These are phyloP conservation scores for Epinotia ramella DNA, from an alignment of 2,888 invertebrate species.

Conservation along the genomic window DNA sequence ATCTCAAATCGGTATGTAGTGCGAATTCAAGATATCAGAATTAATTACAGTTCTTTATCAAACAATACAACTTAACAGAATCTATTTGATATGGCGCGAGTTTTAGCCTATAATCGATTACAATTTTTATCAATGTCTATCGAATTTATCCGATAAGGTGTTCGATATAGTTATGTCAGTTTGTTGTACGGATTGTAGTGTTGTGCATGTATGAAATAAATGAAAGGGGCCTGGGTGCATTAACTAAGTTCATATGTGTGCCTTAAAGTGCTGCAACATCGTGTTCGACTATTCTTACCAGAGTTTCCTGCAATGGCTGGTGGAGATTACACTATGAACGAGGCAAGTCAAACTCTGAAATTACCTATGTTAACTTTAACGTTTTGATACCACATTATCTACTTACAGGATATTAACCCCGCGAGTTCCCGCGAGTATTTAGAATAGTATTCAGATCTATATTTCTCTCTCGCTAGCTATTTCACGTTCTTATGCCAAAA, in stretches of 20 bases:
- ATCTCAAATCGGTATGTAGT: neutral
- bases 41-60: constrained; percentile 30
- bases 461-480: too few relatives aligned
- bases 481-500: too few relatives aligned
- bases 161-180: constrained; percentile 7
- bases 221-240: neutral
- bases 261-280: constrained; percentile 44
- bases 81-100: constrained; percentile 7
- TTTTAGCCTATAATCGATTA: constrained; percentile 31
- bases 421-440: too few relatives aligned
- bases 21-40: constrained; percentile 3
- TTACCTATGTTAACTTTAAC: neutral
- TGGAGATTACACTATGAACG: constrained; percentile 69
- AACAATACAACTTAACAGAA: constrained; percentile 9
- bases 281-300: constrained; percentile 55
- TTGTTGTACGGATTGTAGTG: neutral
- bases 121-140: constrained; percentile 17
- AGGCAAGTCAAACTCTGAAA: constrained; percentile 56
- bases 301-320: constrained; percentile 64
- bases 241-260: constrained; percentile 54
- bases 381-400: too few relatives aligned
- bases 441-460: too few relatives aligned
- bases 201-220: constrained; percentile 4
- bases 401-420: too few relatives aligned
- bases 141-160: constrained; percentile 15